Conservation (phyloP, 2,797 vertebrate genomes). For the Toxotes lorentzi region DNA sequence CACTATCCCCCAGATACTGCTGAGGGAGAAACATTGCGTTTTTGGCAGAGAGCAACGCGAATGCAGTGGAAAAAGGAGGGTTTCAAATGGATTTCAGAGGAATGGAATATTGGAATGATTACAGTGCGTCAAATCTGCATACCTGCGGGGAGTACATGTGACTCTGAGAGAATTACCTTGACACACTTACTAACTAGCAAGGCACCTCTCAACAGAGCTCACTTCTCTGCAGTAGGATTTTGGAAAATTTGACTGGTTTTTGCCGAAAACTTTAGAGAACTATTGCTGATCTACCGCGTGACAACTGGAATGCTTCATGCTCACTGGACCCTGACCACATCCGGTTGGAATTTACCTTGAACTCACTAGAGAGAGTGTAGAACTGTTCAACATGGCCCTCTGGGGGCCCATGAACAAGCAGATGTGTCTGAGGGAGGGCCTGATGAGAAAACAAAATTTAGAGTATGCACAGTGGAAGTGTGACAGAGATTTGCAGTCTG, state of each 20-base stretch:
- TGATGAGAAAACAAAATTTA: conserved; percentile 56
- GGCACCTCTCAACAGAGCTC: conserved; percentile 22
- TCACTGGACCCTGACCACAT: conserved; percentile 47
- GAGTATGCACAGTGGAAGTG: background rate
- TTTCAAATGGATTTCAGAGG: conserved; percentile 67
- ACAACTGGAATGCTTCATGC: conserved; percentile 22
- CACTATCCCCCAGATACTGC: conserved; percentile 68
- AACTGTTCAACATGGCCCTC: conserved; percentile 36
- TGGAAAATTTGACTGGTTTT: conserved; percentile 28
- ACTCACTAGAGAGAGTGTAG: conserved; percentile 46
- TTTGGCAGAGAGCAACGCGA: conserved; percentile 63
- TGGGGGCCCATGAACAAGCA: conserved; percentile 56
- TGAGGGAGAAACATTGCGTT: conserved; percentile 63
- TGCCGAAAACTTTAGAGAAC: conserved; percentile 11
- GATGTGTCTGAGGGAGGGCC: conserved; percentile 58
- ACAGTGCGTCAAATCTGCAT: conserved; percentile 58
- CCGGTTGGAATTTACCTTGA: conserved; percentile 58
- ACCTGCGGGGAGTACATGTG: conserved; percentile 49
- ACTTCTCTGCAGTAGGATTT: conserved; percentile 12
- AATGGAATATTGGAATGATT: conserved; percentile 66
- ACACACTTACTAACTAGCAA: conserved; percentile 40
- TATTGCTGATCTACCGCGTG: background rate
- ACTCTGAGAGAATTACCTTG: conserved; percentile 55
- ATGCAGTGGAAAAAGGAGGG: conserved; percentile 41
- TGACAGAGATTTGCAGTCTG: background rate